Percentiles rank a stretch among this genome's conserved stretches.
These are phyloP conservation scores for Phyllostomus discolor DNA, from an alignment of 2,113 vertebrate species.

Conservation along the genomic window DNA sequence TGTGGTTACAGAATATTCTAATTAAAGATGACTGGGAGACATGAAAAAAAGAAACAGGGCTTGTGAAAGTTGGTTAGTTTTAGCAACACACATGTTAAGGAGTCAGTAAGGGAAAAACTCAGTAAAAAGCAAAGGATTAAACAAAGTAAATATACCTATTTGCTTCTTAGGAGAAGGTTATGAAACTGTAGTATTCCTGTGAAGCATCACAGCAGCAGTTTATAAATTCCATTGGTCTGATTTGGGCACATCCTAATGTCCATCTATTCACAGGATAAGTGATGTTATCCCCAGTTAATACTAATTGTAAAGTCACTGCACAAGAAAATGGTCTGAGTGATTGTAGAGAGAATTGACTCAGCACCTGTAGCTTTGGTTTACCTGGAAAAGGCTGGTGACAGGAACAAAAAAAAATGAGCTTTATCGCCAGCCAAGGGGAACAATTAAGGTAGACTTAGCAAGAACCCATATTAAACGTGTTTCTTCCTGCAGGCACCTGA, in stretches of 20 bases:
- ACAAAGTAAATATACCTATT: not conserved
- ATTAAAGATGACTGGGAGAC: conserved; percentile 52
- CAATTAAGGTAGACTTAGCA: conserved; percentile 20
- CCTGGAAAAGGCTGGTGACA: conserved; percentile 15
- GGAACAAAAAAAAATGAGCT: not conserved
- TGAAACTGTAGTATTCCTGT: not conserved
- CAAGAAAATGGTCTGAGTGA: not conserved
- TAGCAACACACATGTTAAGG: conserved; percentile 28
- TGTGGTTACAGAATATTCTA: conserved; percentile 47
- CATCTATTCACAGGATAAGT: conserved; percentile 24
- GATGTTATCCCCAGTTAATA: conserved; percentile 10
- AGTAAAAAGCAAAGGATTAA: not conserved
- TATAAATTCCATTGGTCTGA: conserved; percentile 46
- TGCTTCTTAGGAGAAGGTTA: not conserved
- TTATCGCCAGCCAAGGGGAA: conserved; percentile 24
- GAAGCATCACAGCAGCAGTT: not conserved
- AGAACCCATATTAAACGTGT: not conserved
- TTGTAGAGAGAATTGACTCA: conserved; percentile 1
- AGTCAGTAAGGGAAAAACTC: not conserved
- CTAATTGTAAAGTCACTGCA: not conserved
- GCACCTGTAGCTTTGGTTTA: conserved; percentile 29
- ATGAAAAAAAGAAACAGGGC: conserved; percentile 43
- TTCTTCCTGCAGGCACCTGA: not conserved
- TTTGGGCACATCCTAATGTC: not conserved
- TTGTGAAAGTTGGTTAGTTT: conserved; percentile 53